Conservation (phyloP, 2,113 vertebrate species). For the Etheostoma spectabile region DNA sequence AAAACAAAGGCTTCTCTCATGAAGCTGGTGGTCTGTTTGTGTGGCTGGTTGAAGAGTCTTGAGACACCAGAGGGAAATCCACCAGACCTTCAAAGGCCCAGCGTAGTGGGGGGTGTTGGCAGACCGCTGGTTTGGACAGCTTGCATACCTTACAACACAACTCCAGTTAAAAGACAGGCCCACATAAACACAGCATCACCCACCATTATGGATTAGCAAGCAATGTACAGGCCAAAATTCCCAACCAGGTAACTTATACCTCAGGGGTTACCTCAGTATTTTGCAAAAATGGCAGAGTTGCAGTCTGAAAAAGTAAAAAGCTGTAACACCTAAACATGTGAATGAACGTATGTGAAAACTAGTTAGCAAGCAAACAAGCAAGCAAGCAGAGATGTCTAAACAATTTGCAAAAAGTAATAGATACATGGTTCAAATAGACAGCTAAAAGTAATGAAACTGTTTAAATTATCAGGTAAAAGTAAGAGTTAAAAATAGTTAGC, state of each 20-base stretch:
- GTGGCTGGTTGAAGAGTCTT: slow-evolving; percentile 63
- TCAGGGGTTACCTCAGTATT: neutral
- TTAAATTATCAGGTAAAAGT: neutral
- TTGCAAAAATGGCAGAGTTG: neutral
- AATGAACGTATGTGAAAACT: neutral
- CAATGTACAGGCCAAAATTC: neutral
- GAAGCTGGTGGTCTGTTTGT: slow-evolving; percentile 62
- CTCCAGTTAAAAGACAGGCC: slow-evolving; percentile 33
- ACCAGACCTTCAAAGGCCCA: slow-evolving; percentile 75
- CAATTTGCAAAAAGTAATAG: neutral
- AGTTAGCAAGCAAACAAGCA: neutral
- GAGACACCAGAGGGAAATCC: slow-evolving; percentile 73
- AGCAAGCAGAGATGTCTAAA: neutral
- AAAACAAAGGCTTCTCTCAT: slow-evolving; percentile 69
- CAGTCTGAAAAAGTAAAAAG: neutral
- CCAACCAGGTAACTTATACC: neutral
- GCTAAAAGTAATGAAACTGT: neutral
- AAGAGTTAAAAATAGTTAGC: neutral
- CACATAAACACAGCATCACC: slow-evolving; percentile 44
- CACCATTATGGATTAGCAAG: slow-evolving; percentile 12
- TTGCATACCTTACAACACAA: slow-evolving; percentile 64
- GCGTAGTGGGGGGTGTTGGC: slow-evolving; percentile 68
- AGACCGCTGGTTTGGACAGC: slow-evolving; percentile 74
- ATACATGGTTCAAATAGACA: neutral
- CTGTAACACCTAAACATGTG: neutral